phyloP scores from a whole-genome alignment of 2,797 vertebrate species.

The Sebastes vulpes region DNA sequence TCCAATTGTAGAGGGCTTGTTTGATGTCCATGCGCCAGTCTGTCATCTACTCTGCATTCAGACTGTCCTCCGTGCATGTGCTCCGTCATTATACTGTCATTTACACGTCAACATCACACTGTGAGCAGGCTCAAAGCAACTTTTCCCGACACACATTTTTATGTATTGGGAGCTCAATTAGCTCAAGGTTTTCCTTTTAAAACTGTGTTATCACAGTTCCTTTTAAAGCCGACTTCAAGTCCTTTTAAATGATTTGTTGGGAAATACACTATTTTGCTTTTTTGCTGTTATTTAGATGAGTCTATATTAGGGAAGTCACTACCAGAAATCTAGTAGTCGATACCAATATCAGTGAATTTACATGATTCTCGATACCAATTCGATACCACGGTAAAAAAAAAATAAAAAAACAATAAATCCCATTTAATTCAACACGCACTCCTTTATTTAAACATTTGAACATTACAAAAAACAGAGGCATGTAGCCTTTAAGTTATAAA shows the following conservation, averaged over 20 bases:
- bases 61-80: background rate
- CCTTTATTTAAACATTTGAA: too few species aligned
- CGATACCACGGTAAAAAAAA: too few species aligned
- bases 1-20: conserved; percentile 38
- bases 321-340: too few species aligned
- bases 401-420: too few species aligned
- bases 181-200: background rate
- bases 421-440: too few species aligned
- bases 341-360: too few species aligned
- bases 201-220: background rate
- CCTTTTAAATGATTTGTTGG: background rate
- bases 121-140: background rate
- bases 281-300: background rate
- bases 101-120: conserved; percentile 1
- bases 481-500: too few species aligned
- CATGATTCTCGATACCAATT: too few species aligned
- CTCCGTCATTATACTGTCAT: conserved; percentile 6
- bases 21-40: conserved; percentile 45
- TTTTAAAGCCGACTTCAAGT: background rate
- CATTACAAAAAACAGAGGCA: too few species aligned
- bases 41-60: conserved; percentile 27
- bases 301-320: too few species aligned
- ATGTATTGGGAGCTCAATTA: background rate
- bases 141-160: background rate
- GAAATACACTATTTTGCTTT: background rate